A percentile compares a stretch with the other conserved stretches of the same genome.
Evolutionary conservation across 2,888 invertebrate species (phyloP).

Genomic region (Geotrupes spiniger): DNA sequence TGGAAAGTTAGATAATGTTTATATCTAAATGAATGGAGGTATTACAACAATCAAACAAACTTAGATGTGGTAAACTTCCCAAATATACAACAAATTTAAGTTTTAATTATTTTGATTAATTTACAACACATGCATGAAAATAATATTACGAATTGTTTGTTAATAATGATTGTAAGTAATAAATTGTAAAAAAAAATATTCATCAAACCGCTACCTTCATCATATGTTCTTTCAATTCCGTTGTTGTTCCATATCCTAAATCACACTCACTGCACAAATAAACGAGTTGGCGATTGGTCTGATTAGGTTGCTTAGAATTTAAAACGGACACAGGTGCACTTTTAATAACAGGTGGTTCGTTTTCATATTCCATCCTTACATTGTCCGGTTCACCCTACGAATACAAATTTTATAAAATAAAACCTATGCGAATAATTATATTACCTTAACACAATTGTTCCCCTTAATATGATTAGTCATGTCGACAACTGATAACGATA

Average conservation of each 20-base stretch:
- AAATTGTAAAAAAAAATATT: no score
- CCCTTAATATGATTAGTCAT: slow-evolving; percentile 39
- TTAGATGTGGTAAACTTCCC: no score
- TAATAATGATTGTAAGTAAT: no score
- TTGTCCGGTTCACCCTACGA: no score
- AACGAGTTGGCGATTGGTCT: slow-evolving; percentile 35
- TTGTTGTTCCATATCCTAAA: slow-evolving; percentile 50
- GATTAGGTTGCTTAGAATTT: slow-evolving; percentile 27
- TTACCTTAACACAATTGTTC: not conserved
- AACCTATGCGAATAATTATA: no score
- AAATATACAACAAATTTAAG: no score
- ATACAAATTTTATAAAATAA: not conserved
- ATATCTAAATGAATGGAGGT: no score
- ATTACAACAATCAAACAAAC: no score
- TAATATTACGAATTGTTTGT: no score
- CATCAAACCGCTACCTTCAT: slow-evolving; percentile 46
- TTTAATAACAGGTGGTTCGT: not conserved
- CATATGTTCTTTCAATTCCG: slow-evolving; percentile 55
- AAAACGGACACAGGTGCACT: slow-evolving; percentile 30
- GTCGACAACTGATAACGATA: slow-evolving; percentile 39
- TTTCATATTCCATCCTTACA: not conserved
- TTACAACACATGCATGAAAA: no score
- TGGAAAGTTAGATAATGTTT: no score
- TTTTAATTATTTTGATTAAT: no score
- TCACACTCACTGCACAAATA: slow-evolving; percentile 56